These are phyloP conservation scores for Pemphigus obesinymphae DNA, from an alignment of 1,140 invertebrate genomes.

Conservation along the genomic window DNA sequence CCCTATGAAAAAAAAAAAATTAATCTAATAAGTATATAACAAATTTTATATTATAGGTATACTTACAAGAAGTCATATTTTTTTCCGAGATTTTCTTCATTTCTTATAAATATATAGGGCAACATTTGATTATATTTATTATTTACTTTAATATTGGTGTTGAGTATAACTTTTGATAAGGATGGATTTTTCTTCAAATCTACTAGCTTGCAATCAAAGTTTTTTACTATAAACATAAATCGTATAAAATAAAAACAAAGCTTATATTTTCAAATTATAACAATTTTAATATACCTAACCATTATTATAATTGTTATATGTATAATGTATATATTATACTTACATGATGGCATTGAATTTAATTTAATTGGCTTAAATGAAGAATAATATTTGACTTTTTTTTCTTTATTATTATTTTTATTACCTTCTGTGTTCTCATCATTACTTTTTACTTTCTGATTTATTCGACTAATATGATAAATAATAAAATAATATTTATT, in stretches of 20 bases:
- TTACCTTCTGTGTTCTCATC: background rate
- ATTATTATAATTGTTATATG: too few relatives aligned
- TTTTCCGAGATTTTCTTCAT: constrained; percentile 30
- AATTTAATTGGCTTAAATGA: constrained; percentile 4
- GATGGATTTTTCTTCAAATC: constrained; percentile 5
- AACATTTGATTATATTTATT: constrained; percentile 17
- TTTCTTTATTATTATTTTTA: constrained; percentile 12
- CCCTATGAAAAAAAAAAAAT: background rate
- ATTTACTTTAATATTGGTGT: constrained; percentile 25
- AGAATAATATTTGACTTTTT: constrained; percentile 14
- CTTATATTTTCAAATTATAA: too few relatives aligned
- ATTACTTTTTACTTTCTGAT: background rate
- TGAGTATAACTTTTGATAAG: constrained; percentile 7
- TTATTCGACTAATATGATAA: constrained; percentile 11
- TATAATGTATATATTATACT: background rate
- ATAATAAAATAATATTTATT: background rate
- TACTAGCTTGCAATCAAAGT: constrained; percentile 1
- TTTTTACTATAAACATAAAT: background rate
- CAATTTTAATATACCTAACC: too few relatives aligned
- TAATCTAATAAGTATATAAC: background rate
- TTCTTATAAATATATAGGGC: constrained; percentile 16
- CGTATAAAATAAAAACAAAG: background rate
- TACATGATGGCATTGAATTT: background rate
- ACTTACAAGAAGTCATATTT: constrained; percentile 36
- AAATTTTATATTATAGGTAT: background rate